Evolutionary conservation across 1,140 invertebrate species (phyloP), one percentile per base, ranked within the genome.

Genomic region (Aphidius gifuensis): DNA sequence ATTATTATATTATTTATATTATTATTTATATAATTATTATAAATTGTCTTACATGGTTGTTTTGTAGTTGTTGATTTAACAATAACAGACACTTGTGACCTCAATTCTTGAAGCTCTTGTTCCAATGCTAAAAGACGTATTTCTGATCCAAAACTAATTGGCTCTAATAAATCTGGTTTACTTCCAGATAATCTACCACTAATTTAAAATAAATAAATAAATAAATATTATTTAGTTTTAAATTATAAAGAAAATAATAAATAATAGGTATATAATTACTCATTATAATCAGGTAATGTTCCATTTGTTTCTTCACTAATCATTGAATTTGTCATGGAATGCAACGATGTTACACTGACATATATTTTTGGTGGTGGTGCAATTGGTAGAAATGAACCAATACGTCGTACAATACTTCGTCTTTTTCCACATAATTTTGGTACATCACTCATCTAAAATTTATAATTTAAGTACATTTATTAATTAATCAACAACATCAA

Each of bases 261-360:
- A n/a, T 59, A 39, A 42, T 32, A 64, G 8, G 40, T 16, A n/a
- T 32, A 21, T 49, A 65, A 71, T 47, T 71, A 71, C 60, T 72
- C 74, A 70, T 78, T 78, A 8, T 65, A 63, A 62, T 71, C 65
- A 23, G 45, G 45, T 54, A 66, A 61, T 60, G 77, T 73, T 40
- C 60, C 66, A 60, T 64, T 75, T 2, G 65, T 73, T 66, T 80
- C 77, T 45, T 79, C 74, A 48, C 78, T 78, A 38, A 80, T 79
- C 79, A 81, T 80, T n/a, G 80, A 81, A 70, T 68, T 79, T 43
- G 77, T 78, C 80, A 81, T 81, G 5, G 79, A 81, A 64, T 81
- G 80, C 50, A 81, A 72, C 40, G 80, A 75, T 16, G 80, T 81
- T 51, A 81, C 80, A 55, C 80, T 77, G 9, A 81, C 78, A 65